Evolutionary conservation across 2,797 vertebrate genomes (phyloP).

Genomic region (Pseudomugil gertrudae): DNA sequence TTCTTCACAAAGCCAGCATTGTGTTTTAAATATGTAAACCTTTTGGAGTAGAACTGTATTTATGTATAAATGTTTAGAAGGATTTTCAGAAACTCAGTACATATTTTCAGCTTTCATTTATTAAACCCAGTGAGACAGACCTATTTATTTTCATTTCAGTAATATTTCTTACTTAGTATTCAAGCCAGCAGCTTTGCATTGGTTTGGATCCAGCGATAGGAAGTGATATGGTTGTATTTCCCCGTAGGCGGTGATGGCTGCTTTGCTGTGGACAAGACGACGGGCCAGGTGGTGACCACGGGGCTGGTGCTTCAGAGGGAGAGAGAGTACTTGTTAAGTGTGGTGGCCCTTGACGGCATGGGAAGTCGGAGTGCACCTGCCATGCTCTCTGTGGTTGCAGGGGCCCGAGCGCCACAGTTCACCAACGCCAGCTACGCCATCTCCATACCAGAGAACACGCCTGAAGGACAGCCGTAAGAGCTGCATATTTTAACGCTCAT

Average conservation of each 20-base stretch:
- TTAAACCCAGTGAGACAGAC: constrained; percentile 7
- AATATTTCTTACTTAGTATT: constrained; percentile 39
- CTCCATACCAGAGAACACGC: constrained; percentile 85
- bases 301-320: constrained; percentile 84
- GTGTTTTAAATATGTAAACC: background rate
- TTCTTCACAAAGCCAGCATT: background rate
- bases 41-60: background rate
- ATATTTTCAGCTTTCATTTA: background rate
- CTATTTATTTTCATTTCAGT: background rate
- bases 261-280: constrained; percentile 87
- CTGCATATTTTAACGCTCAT: background rate
- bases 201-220: constrained; percentile 30
- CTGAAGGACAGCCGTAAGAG: constrained; percentile 86
- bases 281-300: constrained; percentile 87
- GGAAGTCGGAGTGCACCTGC: constrained; percentile 85
- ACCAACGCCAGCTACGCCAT: constrained; percentile 83
- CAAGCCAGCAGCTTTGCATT: constrained; percentile 14
- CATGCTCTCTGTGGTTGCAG: constrained; percentile 86
- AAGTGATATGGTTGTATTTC: constrained; percentile 39
- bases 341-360: constrained; percentile 85
- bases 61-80: background rate
- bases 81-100: background rate
- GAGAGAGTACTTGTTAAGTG: constrained; percentile 87
- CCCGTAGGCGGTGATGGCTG: constrained; percentile 86
- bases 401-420: constrained; percentile 87